Conservation (phyloP, 2,797 vertebrate genomes). For the Protosalanx chinensis region DNA sequence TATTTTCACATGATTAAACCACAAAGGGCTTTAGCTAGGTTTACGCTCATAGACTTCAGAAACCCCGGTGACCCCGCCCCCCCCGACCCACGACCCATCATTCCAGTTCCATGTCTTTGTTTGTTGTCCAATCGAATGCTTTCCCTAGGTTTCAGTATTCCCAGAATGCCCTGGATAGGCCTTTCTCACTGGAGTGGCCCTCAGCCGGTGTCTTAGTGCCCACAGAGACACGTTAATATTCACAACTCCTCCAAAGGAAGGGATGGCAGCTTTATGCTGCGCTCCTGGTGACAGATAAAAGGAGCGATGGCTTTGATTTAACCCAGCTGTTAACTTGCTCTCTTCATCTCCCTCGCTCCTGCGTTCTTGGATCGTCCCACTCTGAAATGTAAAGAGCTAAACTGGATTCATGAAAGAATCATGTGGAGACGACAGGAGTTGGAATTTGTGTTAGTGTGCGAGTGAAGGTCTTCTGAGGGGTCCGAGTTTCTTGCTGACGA, state of each 20-base stretch:
- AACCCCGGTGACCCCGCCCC: not conserved
- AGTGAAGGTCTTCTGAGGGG: not conserved
- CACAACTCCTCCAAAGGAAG: constrained; percentile 14
- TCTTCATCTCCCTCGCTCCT: not conserved
- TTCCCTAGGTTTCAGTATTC: not conserved
- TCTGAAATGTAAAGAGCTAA: constrained; percentile 16
- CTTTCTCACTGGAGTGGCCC: constrained; percentile 1
- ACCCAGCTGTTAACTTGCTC: not conserved
- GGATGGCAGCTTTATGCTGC: not conserved
- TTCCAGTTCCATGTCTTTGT: not conserved
- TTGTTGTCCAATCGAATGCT: not conserved
- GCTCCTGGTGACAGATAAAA: constrained; percentile 10
- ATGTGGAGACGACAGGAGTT: constrained; percentile 4
- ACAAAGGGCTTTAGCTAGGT: too few species aligned
- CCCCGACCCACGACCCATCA: not conserved
- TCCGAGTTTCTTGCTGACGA: not conserved
- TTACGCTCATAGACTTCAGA: too few species aligned
- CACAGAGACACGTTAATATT: constrained; percentile 19
- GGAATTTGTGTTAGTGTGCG: too few species aligned
- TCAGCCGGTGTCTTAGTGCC: not conserved
- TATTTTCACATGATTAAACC: too few species aligned
- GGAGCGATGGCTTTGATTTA: constrained; percentile 21
- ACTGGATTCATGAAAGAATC: constrained; percentile 24
- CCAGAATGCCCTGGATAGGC: constrained; percentile 1
- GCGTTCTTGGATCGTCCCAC: constrained; percentile 2